phyloP scores from a whole-genome alignment of 2,113 vertebrate species.

The Neoarius graeffei region DNA sequence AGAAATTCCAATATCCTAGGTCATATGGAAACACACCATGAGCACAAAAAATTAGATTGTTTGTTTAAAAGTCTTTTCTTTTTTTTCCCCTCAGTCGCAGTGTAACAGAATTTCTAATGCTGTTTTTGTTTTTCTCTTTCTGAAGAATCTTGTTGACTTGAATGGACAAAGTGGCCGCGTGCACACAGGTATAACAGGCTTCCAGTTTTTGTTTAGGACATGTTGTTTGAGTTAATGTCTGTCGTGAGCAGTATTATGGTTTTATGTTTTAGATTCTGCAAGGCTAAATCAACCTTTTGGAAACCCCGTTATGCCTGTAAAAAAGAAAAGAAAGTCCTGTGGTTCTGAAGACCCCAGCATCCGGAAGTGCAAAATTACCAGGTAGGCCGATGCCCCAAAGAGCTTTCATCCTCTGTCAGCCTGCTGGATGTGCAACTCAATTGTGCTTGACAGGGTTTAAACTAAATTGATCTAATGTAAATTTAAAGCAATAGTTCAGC shows the following conservation, averaged over 20 bases:
- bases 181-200: constrained; percentile 61
- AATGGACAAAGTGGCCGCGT: constrained; percentile 69
- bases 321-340: constrained; percentile 91
- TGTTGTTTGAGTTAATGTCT: not conserved
- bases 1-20: too few relatives aligned
- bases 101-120: not conserved
- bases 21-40: too few relatives aligned
- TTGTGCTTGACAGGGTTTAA: not conserved
- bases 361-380: constrained; percentile 87
- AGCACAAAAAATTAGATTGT: too few relatives aligned
- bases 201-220: not conserved
- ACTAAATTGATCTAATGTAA: not conserved
- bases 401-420: not conserved
- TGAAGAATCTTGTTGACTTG: constrained; percentile 65
- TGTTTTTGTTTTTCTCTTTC: not conserved
- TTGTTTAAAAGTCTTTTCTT: too few relatives aligned
- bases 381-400: constrained; percentile 64
- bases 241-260: not conserved
- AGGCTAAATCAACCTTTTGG: constrained; percentile 55
- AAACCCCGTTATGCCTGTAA: constrained; percentile 84
- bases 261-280: constrained; percentile 49
- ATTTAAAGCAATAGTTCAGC: not conserved
- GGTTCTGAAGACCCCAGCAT: constrained; percentile 78
- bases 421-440: not conserved
- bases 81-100: not conserved